Evolutionary conservation across 2,113 vertebrate genomes (phyloP), one percentile per base, ranked within the genome.

Genomic region (Channa maculata): DNA sequence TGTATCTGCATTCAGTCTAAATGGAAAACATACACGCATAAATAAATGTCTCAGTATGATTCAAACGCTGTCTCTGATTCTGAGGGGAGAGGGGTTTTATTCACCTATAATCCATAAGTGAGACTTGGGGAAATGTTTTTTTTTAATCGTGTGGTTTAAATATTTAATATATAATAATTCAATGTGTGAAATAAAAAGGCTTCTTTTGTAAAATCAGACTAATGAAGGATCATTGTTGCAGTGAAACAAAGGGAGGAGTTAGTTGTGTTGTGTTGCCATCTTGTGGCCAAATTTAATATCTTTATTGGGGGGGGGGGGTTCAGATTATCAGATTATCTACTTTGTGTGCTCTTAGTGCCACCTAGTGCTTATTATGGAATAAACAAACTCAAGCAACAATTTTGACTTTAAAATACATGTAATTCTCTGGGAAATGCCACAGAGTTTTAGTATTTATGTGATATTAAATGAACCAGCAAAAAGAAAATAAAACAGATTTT

Each of bases 1-100:
- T 97, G 96, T 96, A 96, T 94, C 96, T 96, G 96, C 96, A 97
- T 93, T 97, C 94, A 95, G 94, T 96, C 94, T 95, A 94, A 96
- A 97, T 97, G 95, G 95, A 96, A 96, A 96, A 92, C 88, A 91
- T 93, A 91, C 85, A 90, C 86, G 85, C 91, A 92, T 92, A 95
- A 98, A 97, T 97, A 97, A 97, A 97, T 95, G 92, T 93, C 84
- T 92, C 83, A 80, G 83, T 92, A 88, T 85, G 80, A 89, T 86
- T 89, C 69, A 91, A 89, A 82, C 53, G 12, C 7, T 70, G 83
- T 86, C 60, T 88, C 72, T 76, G 71, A 73, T 65, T 88, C 15
- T 72, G n/a, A 80, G 11, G 57, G 62, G 59, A 14, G 45, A 41
- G 44, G 68, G 41, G 38, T 71, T 67, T 65, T 8, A 52, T 7